Percentiles rank a stretch among this genome's conserved stretches.
Conservation (phyloP, 1,140 invertebrate species). For the Tribolium castaneum region DNA sequence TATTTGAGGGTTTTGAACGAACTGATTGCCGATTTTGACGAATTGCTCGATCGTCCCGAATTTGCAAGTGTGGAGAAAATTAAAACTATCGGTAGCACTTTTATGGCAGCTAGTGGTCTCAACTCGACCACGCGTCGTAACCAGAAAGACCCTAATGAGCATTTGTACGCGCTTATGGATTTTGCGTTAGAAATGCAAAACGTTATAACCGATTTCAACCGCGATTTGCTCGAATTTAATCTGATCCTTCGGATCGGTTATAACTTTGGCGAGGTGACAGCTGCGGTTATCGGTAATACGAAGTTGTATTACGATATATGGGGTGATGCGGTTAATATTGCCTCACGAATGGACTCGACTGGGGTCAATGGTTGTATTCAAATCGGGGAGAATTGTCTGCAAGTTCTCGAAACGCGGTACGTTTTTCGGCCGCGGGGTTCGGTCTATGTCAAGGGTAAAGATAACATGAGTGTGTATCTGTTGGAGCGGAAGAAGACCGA, state of each 20-base stretch:
- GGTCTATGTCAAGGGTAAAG: conserved; percentile 95
- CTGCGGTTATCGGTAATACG: conserved; percentile 95
- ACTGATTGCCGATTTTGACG: conserved; percentile 94
- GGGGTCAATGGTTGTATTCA: conserved; percentile 89
- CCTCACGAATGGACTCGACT: conserved; percentile 95
- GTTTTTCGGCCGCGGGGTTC: conserved; percentile 85
- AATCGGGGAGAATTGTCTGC: conserved; percentile 80
- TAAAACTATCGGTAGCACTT: conserved; percentile 97
- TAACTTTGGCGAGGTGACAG: conserved; percentile 91
- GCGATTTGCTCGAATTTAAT: conserved; percentile 88
- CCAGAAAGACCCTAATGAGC: conserved; percentile 75
- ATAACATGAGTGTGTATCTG: conserved; percentile 91
- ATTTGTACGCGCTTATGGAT: conserved; percentile 88
- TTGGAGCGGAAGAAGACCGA: conserved; percentile 67
- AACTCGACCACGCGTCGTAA: conserved; percentile 79
- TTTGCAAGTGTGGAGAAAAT: conserved; percentile 96
- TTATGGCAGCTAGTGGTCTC: conserved; percentile 96
- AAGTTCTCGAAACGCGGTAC: conserved; percentile 74
- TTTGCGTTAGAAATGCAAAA: conserved; percentile 90
- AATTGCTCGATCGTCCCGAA: conserved; percentile 82
- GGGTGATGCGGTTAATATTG: conserved; percentile 98
- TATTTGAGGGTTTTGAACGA: conserved; percentile 95
- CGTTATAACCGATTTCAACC: conserved; percentile 89
- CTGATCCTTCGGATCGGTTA: conserved; percentile 89
- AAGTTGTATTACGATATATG: conserved; percentile 98